phyloP scores from a whole-genome alignment of 2,888 invertebrate genomes.

The Ypsolopha scabrella region DNA sequence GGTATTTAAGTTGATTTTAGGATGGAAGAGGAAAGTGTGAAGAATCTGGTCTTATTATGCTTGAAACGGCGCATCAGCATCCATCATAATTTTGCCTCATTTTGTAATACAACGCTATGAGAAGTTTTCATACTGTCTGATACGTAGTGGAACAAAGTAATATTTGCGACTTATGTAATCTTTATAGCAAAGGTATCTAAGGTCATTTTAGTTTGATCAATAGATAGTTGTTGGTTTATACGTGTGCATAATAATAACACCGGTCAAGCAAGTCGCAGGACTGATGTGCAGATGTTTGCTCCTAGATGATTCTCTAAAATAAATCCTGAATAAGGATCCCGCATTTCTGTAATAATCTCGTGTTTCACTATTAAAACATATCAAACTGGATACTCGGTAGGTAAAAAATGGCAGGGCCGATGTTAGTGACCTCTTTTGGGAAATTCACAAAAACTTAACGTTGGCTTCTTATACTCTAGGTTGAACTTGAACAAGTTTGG shows the following conservation, averaged over 20 bases:
- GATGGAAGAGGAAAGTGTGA: constrained; percentile 5
- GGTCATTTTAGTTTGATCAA: neutral
- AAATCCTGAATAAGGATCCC: no score
- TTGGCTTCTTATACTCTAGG: no score
- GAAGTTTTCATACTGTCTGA: constrained; percentile 1
- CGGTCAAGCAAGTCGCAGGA: constrained; percentile 25
- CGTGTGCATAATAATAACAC: constrained; percentile 22
- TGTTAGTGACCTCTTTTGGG: no score
- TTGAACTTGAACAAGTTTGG: no score
- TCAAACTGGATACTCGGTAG: no score
- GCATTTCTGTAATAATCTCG: no score
- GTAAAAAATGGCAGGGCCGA: no score
- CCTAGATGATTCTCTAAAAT: constrained; percentile 14
- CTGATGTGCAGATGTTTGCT: constrained; percentile 34
- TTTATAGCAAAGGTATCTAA: neutral
- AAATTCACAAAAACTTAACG: no score
- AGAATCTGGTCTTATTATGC: constrained; percentile 58
- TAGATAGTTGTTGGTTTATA: constrained; percentile 16
- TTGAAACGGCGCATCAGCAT: constrained; percentile 59
- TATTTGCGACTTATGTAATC: neutral
- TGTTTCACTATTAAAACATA: no score
- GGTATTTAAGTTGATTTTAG: neutral
- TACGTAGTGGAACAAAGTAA: neutral
- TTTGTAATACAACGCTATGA: constrained; percentile 37
- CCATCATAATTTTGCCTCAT: constrained; percentile 68